A percentile compares a stretch with the other conserved stretches of the same genome.
Evolutionary conservation across 2,113 vertebrate genomes (phyloP).

Genomic region (Dasyornis broadbenti): DNA sequence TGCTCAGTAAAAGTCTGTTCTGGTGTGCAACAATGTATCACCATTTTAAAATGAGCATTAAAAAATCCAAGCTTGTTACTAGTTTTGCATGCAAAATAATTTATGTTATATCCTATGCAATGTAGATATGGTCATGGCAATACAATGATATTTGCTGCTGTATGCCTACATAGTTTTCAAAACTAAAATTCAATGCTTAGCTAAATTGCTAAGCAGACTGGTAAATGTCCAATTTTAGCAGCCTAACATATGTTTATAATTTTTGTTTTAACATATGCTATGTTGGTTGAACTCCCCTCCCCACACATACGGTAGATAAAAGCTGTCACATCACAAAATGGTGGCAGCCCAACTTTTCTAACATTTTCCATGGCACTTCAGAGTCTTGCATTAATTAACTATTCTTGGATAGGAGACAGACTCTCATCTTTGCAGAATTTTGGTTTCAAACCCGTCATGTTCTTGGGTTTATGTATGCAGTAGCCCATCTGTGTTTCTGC

Average conservation of each 20-base stretch:
- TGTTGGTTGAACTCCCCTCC: constrained; percentile 56
- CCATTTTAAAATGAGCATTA: not conserved
- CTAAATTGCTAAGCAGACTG: constrained; percentile 56
- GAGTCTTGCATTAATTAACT: constrained; percentile 56
- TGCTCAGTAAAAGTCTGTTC: not conserved
- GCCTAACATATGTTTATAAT: constrained; percentile 60
- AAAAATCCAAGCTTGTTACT: not conserved
- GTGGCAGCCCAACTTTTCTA: constrained; percentile 58
- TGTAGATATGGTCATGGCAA: not conserved
- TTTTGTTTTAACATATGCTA: constrained; percentile 65
- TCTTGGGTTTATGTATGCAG: not conserved
- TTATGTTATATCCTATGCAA: not conserved
- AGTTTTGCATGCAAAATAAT: not conserved
- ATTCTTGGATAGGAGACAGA: constrained; percentile 56
- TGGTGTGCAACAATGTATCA: not conserved
- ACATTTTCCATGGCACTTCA: constrained; percentile 53
- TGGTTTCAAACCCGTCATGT: not conserved
- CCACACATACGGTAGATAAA: constrained; percentile 57
- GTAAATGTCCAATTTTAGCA: constrained; percentile 66
- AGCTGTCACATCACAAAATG: constrained; percentile 63
- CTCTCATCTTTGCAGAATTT: constrained; percentile 33
- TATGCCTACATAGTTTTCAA: constrained; percentile 44
- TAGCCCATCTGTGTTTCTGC: constrained; percentile 38
- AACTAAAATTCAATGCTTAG: constrained; percentile 53
- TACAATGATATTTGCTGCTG: constrained; percentile 44